These are phyloP conservation scores for Corbicula japonica DNA, from an alignment of 2,888 invertebrate genomes.

Conservation along the genomic window DNA sequence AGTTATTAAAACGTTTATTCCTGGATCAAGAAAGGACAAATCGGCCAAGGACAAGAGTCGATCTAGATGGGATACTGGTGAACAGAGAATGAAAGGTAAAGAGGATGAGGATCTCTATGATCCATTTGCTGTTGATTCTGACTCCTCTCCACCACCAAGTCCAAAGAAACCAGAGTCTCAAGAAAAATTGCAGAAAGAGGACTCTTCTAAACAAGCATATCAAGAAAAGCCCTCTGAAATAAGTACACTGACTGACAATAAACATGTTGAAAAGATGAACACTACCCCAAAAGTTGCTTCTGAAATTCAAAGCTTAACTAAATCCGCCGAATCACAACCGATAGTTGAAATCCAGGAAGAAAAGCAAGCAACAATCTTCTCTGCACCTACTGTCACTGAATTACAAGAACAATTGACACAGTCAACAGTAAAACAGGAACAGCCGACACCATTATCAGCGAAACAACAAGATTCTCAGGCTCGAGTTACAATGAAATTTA, in stretches of 20 bases:
- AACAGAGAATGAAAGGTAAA: neutral
- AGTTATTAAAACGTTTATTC: constrained; percentile 45
- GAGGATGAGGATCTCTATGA: constrained; percentile 58
- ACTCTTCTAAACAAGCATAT: no score
- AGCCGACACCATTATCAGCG: neutral
- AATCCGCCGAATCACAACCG: no score
- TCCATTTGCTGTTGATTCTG: constrained; percentile 57
- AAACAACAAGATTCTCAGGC: constrained; percentile 19
- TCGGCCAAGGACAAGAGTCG: neutral
- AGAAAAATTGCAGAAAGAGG: neutral
- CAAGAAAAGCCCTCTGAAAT: no score
- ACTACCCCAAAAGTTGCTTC: no score
- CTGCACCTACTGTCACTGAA: neutral
- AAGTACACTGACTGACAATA: no score
- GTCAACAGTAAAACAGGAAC: neutral
- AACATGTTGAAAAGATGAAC: no score
- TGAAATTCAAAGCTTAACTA: no score
- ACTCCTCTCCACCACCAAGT: constrained; percentile 33
- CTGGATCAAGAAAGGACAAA: neutral
- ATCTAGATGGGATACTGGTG: constrained; percentile 54
- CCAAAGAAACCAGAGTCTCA: constrained; percentile 5
- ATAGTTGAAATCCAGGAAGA: no score
- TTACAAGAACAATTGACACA: neutral
- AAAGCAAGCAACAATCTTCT: no score
- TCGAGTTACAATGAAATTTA: constrained; percentile 57